A percentile compares a stretch with the other conserved stretches of the same genome.
phyloP scores from a whole-genome alignment of 1,140 invertebrate species.

The Trachelipus rathkii region DNA sequence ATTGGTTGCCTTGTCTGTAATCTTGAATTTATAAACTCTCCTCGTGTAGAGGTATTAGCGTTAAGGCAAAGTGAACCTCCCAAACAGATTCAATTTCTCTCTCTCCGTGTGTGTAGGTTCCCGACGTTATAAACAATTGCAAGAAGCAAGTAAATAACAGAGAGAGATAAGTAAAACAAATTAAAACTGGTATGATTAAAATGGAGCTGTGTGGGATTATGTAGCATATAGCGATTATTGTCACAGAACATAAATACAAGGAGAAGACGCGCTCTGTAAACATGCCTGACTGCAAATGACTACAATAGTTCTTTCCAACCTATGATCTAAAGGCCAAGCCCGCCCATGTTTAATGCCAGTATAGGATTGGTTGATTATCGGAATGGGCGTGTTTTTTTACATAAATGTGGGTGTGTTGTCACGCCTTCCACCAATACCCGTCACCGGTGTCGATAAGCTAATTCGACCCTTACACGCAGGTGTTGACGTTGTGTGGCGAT shows the following conservation, averaged over 20 bases:
- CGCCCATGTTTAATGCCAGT: conserved; percentile 30
- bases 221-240: not conserved
- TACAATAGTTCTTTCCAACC: conserved; percentile 35
- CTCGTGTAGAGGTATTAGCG: too few species aligned
- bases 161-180: too few species aligned
- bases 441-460: conserved; percentile 43
- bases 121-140: too few species aligned
- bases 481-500: conserved; percentile 46
- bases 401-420: conserved; percentile 30
- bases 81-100: too few species aligned
- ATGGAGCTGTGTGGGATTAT: too few species aligned
- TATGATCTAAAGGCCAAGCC: conserved; percentile 31
- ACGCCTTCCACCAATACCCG: conserved; percentile 36
- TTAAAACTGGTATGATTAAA: too few species aligned
- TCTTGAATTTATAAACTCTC: too few species aligned
- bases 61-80: too few species aligned
- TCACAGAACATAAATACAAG: not conserved
- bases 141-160: too few species aligned
- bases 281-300: conserved; percentile 43
- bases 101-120: too few species aligned
- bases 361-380: conserved; percentile 22
- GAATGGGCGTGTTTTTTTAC: conserved; percentile 23
- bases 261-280: not conserved
- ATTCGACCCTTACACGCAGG: conserved; percentile 46
- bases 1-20: too few species aligned